Base-by-base conservation (phyloP, 1,140 invertebrate species). In the Oreohelix idahoensis region DNA sequence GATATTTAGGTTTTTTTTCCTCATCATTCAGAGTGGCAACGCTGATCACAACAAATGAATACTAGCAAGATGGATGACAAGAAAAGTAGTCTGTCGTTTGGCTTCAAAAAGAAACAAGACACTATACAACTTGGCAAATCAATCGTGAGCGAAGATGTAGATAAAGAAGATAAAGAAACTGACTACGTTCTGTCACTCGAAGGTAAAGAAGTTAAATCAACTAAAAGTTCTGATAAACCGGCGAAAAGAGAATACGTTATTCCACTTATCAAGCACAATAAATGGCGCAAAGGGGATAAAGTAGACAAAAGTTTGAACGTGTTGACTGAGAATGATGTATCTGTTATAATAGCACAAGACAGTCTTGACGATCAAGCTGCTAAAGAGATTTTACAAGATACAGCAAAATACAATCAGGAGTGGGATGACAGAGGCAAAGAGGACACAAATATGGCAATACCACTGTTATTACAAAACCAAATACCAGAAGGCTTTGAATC, bases 401-500 rank as follows among this genome's bases (percentile, higher is more conserved):
- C 89, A 26, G 83, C 85, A 11, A 88, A 85, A 82, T 83, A 88
- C 76, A 89, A 90, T 79, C 89, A 91, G 53, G 69, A 82, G 13
- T 91, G 89, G 89, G 85, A 91, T 36, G 87, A 89, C 36, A 83
- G 89, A 79, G 91, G 88, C 29, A 81, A 85, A 49, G 86, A 77
- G 69, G 88, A 92, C 66, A 66, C 87, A 35, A 86, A 83, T 45
- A 32, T 87, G 42, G 81, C 85, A 42, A 93, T 94, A 82, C 93
- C 93, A 26, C 81, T 94, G 39, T 86, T 94, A 42, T 89, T 94
- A 85, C 90, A 92, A 79, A 94, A 94, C 85, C 91, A 91, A 83
- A 84, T 93, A n/a, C 93, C 93, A 38, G 90, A 92, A 35, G 93
- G 93, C 1, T 94, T 86, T 89, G 93, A 94, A 87, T 93, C 92